Evolutionary conservation across 2,113 vertebrate genomes (phyloP).

Genomic region (Notechis scutatus): DNA sequence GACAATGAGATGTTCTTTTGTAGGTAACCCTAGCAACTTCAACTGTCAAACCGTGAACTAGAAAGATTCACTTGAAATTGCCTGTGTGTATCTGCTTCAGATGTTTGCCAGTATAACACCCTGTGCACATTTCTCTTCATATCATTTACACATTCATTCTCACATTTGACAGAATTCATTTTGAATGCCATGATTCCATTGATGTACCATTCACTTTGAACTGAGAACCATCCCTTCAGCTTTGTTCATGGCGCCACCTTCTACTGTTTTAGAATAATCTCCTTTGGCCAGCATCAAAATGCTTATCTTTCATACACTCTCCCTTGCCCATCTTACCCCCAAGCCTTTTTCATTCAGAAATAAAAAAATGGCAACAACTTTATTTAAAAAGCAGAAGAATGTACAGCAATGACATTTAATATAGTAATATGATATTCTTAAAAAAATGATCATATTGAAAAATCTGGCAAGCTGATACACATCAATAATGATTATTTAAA

Average conservation of each 20-base stretch:
- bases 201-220: neutral
- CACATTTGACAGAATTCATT: constrained; percentile 30
- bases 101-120: constrained; percentile 23
- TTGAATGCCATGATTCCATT: neutral
- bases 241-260: neutral
- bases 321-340: neutral
- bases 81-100: constrained; percentile 14
- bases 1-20: neutral
- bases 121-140: constrained; percentile 34
- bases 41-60: constrained; percentile 1
- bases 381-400: neutral
- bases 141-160: constrained; percentile 41
- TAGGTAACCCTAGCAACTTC: neutral
- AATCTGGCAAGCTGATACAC: neutral
- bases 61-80: neutral
- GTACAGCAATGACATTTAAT: neutral
- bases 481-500: neutral
- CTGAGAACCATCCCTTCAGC: neutral
- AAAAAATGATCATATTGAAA: neutral
- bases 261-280: neutral
- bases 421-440: neutral
- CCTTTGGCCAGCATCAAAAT: neutral
- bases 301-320: neutral
- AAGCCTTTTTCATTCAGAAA: neutral
- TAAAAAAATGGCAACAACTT: neutral